These are phyloP conservation scores for Mormyrus iriodes DNA, from an alignment of 2,113 vertebrate genomes.

Conservation along the genomic window DNA sequence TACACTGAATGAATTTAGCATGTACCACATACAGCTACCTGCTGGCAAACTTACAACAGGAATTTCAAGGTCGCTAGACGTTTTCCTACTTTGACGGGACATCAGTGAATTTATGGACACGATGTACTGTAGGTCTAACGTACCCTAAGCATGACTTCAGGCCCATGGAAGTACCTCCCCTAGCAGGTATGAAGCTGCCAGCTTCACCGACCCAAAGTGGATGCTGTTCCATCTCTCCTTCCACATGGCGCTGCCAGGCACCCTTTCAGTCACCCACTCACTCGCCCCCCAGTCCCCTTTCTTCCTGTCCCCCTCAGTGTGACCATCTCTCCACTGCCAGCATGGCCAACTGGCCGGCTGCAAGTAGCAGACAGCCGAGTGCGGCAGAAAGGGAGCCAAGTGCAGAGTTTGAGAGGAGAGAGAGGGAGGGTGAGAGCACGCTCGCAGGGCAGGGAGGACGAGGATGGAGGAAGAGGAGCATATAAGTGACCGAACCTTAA, in stretches of 20 bases:
- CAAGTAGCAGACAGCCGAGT: constrained; percentile 41
- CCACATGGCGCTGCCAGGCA: constrained; percentile 40
- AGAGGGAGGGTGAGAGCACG: background rate
- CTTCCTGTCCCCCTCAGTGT: constrained; percentile 44
- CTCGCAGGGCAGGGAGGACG: background rate
- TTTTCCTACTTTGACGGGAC: background rate
- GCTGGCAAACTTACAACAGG: background rate
- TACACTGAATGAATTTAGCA: background rate
- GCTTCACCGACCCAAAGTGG: background rate
- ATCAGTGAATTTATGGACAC: background rate
- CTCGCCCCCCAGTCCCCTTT: constrained; percentile 27
- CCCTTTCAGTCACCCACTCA: constrained; percentile 27
- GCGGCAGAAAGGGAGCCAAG: background rate
- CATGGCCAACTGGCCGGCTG: constrained; percentile 45
- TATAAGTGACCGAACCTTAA: background rate
- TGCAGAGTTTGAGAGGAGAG: background rate
- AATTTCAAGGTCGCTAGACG: background rate
- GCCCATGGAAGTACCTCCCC: background rate
- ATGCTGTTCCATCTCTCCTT: background rate
- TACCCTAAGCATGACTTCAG: background rate
- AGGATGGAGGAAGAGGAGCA: background rate
- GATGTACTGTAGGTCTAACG: background rate
- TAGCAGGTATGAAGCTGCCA: background rate
- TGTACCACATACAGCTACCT: background rate
- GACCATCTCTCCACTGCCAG: constrained; percentile 45